phyloP scores from a whole-genome alignment of 2,113 vertebrate species.

The Alexandromys fortis region DNA sequence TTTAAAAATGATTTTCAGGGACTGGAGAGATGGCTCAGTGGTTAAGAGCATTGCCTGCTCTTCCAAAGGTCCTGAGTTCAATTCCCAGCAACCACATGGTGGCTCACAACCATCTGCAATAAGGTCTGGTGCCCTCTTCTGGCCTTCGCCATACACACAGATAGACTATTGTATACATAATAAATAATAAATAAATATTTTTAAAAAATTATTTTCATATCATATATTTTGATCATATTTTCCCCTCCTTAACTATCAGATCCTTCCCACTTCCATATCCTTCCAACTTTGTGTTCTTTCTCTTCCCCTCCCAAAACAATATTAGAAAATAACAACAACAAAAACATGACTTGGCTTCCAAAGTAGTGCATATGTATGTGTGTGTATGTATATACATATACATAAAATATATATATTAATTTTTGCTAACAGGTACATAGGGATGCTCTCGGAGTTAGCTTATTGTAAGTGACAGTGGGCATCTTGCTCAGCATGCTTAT shows the following conservation, averaged over 20 bases:
- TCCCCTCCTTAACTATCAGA: not conserved
- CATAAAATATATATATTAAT: not conserved
- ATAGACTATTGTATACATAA: too few relatives aligned
- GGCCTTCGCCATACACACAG: too few relatives aligned
- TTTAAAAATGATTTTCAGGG: not conserved
- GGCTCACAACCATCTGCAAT: too few relatives aligned
- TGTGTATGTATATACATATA: not conserved
- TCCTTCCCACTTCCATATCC: not conserved
- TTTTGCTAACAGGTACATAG: not conserved
- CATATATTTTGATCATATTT: not conserved
- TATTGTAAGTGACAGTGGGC: not conserved
- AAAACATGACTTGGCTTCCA: not conserved
- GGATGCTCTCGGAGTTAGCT: not conserved
- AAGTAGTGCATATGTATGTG: not conserved
- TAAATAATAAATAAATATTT: too few relatives aligned
- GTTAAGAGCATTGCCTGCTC: too few relatives aligned
- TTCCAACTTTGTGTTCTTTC: not conserved
- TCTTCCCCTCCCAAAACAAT: not conserved
- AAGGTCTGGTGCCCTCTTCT: too few relatives aligned
- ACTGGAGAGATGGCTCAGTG: too few relatives aligned
- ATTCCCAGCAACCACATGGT: too few relatives aligned
- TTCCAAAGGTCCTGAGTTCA: too few relatives aligned
- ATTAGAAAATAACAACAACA: not conserved
- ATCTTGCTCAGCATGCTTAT: not conserved
- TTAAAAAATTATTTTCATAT: not conserved